phyloP scores from a whole-genome alignment of 2,888 invertebrate genomes.

The Ennomos erosarius region DNA sequence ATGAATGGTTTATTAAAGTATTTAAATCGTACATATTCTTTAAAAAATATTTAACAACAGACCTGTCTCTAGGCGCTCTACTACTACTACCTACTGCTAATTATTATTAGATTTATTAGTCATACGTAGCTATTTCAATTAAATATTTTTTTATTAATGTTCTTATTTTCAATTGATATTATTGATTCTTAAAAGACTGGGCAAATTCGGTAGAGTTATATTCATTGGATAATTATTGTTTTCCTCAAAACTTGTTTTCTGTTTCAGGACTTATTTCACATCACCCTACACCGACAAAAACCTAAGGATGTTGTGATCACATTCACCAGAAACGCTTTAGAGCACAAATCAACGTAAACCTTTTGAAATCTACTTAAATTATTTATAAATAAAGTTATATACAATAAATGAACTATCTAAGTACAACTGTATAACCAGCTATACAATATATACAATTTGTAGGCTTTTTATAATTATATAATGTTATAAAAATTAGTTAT shows the following conservation, averaged over 20 bases:
- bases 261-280: slow-evolving; percentile 87
- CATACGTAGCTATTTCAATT: no score
- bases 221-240: no score
- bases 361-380: slow-evolving; percentile 59
- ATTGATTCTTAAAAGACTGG: no score
- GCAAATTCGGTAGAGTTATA: no score
- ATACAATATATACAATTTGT: slow-evolving; percentile 62
- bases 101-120: no score
- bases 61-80: no score
- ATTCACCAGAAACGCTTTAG: slow-evolving; percentile 34
- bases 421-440: slow-evolving; percentile 61
- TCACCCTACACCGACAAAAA: slow-evolving; percentile 88
- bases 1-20: no score
- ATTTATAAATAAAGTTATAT: slow-evolving; percentile 58
- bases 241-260: slow-evolving; percentile 30
- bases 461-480: slow-evolving; percentile 73
- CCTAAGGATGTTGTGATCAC: slow-evolving; percentile 85
- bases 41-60: no score
- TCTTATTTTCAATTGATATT: no score
- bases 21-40: no score
- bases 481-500: slow-evolving; percentile 59
- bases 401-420: slow-evolving; percentile 54
- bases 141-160: no score
- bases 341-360: slow-evolving; percentile 54
- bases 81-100: no score